Percentiles rank a stretch among this genome's conserved stretches.
These are phyloP conservation scores for Cancer borealis DNA, from an alignment of 2,888 invertebrate species.

Conservation along the genomic window DNA sequence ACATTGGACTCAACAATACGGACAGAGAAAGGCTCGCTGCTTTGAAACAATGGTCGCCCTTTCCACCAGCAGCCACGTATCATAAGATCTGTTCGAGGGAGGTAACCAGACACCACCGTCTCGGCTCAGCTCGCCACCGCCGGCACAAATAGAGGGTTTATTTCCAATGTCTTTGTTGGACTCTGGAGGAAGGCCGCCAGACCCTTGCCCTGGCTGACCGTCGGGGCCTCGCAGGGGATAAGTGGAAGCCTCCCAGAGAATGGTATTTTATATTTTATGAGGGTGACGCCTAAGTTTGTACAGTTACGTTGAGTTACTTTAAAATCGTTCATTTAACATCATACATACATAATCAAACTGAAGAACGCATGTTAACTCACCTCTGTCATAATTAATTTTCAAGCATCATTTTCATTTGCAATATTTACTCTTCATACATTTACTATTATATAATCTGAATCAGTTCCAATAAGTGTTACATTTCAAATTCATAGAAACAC, in stretches of 20 bases:
- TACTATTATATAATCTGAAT: neutral
- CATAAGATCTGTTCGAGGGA: neutral
- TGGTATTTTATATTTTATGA: neutral
- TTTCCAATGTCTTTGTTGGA: neutral
- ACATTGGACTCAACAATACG: neutral
- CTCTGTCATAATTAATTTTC: no score
- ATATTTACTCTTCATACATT: no score
- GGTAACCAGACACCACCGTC: neutral
- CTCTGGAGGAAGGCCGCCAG: neutral
- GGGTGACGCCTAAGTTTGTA: neutral
- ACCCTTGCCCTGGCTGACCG: neutral
- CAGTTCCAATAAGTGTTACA: neutral
- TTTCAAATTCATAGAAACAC: neutral
- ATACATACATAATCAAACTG: no score
- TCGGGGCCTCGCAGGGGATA: neutral
- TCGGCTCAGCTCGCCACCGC: neutral
- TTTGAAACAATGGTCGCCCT: neutral
- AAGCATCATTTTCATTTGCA: no score
- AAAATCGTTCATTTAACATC: neutral
- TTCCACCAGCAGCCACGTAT: neutral
- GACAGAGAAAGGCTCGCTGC: neutral
- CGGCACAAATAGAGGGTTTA: neutral
- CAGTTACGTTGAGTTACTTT: neutral
- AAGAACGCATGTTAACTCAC: no score
- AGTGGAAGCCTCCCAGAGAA: neutral